phyloP scores from a whole-genome alignment of 2,888 invertebrate species.

The Calameuta idolon region DNA sequence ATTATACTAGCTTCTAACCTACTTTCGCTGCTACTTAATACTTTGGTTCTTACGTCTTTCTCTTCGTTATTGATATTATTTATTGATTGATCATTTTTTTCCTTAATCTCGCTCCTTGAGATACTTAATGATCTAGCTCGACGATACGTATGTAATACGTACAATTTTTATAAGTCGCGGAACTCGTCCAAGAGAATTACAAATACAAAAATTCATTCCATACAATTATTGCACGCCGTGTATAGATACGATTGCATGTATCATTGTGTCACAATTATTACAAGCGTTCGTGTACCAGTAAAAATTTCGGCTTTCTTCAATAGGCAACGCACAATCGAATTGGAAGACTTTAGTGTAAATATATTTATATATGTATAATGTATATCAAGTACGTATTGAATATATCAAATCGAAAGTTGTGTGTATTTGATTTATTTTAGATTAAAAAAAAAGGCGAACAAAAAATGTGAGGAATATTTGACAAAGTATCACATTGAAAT shows the following conservation, averaged over 20 bases:
- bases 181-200: not conserved
- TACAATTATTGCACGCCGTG: not conserved
- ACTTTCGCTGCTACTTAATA: conserved; percentile 39
- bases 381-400: not conserved
- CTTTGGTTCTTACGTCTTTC: conserved; percentile 48
- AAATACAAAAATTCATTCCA: not conserved
- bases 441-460: not conserved
- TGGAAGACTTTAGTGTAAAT: conserved; percentile 29
- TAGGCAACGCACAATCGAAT: conserved; percentile 4
- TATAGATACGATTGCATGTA: not conserved
- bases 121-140: not conserved
- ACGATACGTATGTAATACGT: not conserved
- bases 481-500: not conserved
- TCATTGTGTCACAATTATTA: not conserved
- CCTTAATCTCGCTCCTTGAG: not conserved
- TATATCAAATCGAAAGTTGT: not conserved
- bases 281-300: not conserved
- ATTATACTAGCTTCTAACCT: not conserved
- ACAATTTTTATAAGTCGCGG: not conserved
- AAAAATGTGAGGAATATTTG: not conserved
- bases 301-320: not conserved
- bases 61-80: conserved; percentile 1
- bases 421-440: not conserved
- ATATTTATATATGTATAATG: conserved; percentile 6
- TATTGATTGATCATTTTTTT: not conserved